These are phyloP conservation scores for Belonocnema kinseyi DNA, from an alignment of 1,140 invertebrate genomes.

Conservation along the genomic window DNA sequence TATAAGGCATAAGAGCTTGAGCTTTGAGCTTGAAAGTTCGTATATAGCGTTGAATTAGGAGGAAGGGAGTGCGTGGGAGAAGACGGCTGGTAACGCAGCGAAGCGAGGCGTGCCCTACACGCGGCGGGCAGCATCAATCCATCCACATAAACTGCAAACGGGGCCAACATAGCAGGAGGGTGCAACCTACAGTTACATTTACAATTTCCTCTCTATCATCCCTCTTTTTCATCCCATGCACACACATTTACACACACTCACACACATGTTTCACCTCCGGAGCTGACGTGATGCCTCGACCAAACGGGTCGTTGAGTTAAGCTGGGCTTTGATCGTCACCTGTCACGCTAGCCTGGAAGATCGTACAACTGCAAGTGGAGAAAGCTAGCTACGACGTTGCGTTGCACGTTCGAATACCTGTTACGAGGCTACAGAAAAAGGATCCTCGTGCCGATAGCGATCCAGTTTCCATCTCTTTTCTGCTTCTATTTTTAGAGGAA, in stretches of 20 bases:
- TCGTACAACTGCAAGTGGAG: conserved; percentile 36
- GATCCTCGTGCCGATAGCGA: neutral
- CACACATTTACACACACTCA: conserved; percentile 49
- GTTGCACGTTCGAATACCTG: neutral
- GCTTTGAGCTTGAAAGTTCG: conserved; percentile 48
- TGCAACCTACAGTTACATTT: conserved; percentile 40
- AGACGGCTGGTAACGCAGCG: conserved; percentile 72
- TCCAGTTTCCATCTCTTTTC: neutral
- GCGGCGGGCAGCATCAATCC: conserved; percentile 72
- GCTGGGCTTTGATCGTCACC: conserved; percentile 69
- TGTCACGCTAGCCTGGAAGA: conserved; percentile 53
- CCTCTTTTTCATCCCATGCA: conserved; percentile 37
- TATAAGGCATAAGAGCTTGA: conserved; percentile 44
- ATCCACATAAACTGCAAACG: conserved; percentile 73
- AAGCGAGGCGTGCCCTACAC: conserved; percentile 72
- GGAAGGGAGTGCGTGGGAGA: conserved; percentile 67
- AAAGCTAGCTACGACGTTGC: conserved; percentile 1
- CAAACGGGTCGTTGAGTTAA: conserved; percentile 70
- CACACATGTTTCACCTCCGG: conserved; percentile 43
- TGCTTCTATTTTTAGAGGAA: neutral
- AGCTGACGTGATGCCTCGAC: conserved; percentile 65
- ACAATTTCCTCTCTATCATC: conserved; percentile 11
- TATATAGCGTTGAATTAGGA: conserved; percentile 46
- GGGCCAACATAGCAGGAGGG: conserved; percentile 48
- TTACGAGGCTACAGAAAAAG: conserved; percentile 17